Evolutionary conservation across 1,140 invertebrate genomes (phyloP), one percentile per base, ranked within the genome.

Genomic region (Aphelenchoides fujianensis): DNA sequence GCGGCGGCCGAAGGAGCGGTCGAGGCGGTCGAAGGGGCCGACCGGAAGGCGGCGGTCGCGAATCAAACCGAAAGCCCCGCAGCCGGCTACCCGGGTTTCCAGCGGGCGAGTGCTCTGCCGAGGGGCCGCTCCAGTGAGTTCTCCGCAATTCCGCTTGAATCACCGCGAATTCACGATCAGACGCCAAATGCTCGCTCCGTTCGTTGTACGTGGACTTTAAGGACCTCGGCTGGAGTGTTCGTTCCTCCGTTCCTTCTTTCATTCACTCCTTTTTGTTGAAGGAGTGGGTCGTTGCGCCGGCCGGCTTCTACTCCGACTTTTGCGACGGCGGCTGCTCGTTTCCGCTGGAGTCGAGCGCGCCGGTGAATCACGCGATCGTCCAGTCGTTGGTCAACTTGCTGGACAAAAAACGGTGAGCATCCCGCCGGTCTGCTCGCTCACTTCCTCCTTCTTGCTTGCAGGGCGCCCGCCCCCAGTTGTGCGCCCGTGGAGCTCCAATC

Each of bases 281-380:
- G 69, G 74, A 72, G 96, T 86, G 95, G 95, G 97, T 98, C 78
- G 92, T 98, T 9, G 95, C 95, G 3, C 95, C 95, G 1, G 89
- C 90, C 2, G 93, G 93, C 23, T 97, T 97, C 86, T 90, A 95
- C 76, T 94, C 95, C 0, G 96, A 89, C 86, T 95, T 92, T 85
- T 98, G 95, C 86, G 89, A 92, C 76, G 95, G 95, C 1, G 91
- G 94, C 79, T 97, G 95, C 86, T 90, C 90, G 7, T 97, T 92
- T 80, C 94, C 94, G 1, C 86, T 97, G 68, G 89, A 91, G 27
- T 92, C 94, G 78, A 92, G 96, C 86, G 85, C 96, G 5, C 90
- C 93, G 28, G 97, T 95, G 31, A 97, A 98, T 85, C 95, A 98
- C 87, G 95, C 95, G 32, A 94, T 97, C 78, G 92, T 98, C 70